Conservation (phyloP, 2,888 invertebrate species). For the Notocelia uddmanniana region DNA sequence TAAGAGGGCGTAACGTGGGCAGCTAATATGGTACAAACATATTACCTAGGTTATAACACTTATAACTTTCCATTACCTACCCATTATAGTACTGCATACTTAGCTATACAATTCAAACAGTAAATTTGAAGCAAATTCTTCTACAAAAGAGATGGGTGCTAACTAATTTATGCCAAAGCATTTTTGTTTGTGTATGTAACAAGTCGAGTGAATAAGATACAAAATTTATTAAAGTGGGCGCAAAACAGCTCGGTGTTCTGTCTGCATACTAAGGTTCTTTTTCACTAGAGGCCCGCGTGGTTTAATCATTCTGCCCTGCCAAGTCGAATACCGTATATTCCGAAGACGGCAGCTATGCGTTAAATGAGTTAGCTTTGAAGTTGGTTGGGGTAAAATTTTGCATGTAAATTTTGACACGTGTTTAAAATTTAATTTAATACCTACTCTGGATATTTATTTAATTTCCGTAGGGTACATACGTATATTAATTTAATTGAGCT, state of each 20-base stretch:
- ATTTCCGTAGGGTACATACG: not conserved
- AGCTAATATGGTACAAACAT: no score
- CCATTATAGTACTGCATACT: no score
- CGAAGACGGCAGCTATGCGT: conserved; percentile 1
- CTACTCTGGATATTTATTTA: not conserved
- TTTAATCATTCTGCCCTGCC: conserved; percentile 19
- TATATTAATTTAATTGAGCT: no score
- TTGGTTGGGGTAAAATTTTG: not conserved
- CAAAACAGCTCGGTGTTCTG: conserved; percentile 8
- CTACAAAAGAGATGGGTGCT: not conserved
- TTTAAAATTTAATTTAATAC: conserved; percentile 11
- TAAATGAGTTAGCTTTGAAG: conserved; percentile 26
- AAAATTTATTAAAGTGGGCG: not conserved
- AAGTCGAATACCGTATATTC: conserved; percentile 7
- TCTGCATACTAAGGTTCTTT: conserved; percentile 8
- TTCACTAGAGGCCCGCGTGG: conserved; percentile 6
- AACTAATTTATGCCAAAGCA: not conserved
- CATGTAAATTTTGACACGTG: conserved; percentile 16
- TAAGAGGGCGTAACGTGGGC: no score
- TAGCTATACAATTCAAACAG: no score
- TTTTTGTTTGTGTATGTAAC: not conserved
- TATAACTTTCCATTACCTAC: no score
- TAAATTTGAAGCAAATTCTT: not conserved
- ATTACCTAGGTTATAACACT: no score
- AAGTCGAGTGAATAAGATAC: not conserved